These are phyloP conservation scores for Lypha dubia DNA, from an alignment of 2,888 invertebrate species.

Conservation along the genomic window DNA sequence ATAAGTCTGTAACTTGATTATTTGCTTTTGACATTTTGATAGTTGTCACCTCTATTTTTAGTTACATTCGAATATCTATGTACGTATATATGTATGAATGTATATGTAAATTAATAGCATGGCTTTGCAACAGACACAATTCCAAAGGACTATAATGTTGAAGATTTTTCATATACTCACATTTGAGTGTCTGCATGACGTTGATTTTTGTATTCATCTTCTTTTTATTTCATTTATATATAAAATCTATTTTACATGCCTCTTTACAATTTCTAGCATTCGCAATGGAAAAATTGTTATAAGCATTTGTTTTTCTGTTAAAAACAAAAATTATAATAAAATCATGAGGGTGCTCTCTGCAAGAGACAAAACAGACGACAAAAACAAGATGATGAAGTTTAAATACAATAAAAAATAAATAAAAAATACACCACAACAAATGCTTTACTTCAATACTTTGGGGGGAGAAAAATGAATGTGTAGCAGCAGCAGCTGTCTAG, in stretches of 20 bases:
- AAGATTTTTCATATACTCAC: constrained; percentile 21
- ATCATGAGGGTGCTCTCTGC: constrained; percentile 15
- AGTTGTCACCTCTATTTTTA: background rate
- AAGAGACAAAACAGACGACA: constrained; percentile 39
- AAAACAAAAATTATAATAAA: background rate
- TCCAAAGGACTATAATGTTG: constrained; percentile 69
- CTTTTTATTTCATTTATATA: constrained; percentile 50
- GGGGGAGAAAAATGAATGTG: constrained; percentile 60
- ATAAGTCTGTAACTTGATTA: too few relatives aligned
- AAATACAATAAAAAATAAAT: constrained; percentile 6
- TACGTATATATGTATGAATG: too few relatives aligned
- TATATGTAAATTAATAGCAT: constrained; percentile 46
- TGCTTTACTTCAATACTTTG: constrained; percentile 16
- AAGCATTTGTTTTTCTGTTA: constrained; percentile 37
- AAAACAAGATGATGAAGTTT: background rate
- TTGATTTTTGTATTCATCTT: constrained; percentile 31
- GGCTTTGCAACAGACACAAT: constrained; percentile 61
- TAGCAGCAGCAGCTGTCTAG: constrained; percentile 54
- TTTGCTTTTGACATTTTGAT: background rate
- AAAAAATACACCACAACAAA: constrained; percentile 35
- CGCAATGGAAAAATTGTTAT: constrained; percentile 51
- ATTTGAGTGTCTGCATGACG: constrained; percentile 40
- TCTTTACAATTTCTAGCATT: constrained; percentile 37
- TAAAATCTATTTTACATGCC: constrained; percentile 29
- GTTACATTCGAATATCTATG: too few relatives aligned